These are phyloP conservation scores for Dicerorhinus sumatrensis DNA, from an alignment of 2,113 vertebrate genomes.

Conservation along the genomic window DNA sequence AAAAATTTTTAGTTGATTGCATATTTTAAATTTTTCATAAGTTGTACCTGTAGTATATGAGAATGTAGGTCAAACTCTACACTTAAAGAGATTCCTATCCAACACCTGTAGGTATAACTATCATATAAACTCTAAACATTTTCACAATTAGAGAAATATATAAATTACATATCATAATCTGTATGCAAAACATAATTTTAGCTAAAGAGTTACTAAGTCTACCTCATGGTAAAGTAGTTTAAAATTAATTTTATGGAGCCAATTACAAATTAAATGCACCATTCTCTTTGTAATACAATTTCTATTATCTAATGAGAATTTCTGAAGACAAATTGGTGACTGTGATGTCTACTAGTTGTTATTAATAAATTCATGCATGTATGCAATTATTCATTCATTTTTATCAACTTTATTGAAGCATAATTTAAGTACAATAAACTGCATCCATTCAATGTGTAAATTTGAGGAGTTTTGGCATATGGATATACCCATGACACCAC, in stretches of 20 bases:
- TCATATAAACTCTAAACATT: neutral
- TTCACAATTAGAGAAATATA: neutral
- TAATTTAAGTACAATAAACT: neutral
- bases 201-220: conserved; percentile 15
- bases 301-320: conserved; percentile 13
- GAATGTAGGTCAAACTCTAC: neutral
- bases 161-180: neutral
- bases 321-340: conserved; percentile 2
- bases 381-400: neutral
- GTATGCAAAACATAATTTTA: conserved; percentile 13
- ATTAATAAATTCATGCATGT: neutral
- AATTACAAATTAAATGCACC: conserved; percentile 30
- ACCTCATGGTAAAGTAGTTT: neutral
- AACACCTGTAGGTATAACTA: neutral
- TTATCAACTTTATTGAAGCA: neutral
- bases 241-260: conserved; percentile 42
- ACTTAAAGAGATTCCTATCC: neutral
- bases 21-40: neutral
- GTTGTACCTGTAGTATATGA: neutral
- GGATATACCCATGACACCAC: neutral
- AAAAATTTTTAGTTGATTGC: neutral
- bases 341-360: neutral
- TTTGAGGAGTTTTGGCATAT: neutral
- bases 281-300: neutral
- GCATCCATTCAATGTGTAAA: neutral